Evolutionary conservation across 2,113 vertebrate species (phyloP).

Genomic region (Uria aalge): DNA sequence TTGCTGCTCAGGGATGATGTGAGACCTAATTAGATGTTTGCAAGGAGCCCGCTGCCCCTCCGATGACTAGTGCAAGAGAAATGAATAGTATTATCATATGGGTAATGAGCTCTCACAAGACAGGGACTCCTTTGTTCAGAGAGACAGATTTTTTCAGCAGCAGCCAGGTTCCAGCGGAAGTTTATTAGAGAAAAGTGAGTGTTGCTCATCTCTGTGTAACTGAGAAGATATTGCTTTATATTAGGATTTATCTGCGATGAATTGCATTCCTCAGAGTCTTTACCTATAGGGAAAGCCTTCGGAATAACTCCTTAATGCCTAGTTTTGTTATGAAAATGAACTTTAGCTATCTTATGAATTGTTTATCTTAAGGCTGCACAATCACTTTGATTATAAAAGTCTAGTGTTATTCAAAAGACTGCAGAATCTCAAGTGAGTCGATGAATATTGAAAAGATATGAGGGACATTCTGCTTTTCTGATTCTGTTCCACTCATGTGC

Average conservation of each 20-base stretch:
- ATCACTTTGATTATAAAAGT: slow-evolving; percentile 36
- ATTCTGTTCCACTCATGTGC: neutral
- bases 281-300: slow-evolving; percentile 35
- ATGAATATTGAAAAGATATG: slow-evolving; percentile 43
- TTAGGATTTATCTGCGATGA: slow-evolving; percentile 47
- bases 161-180: neutral
- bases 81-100: slow-evolving; percentile 35
- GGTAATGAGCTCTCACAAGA: slow-evolving; percentile 58
- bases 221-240: slow-evolving; percentile 9
- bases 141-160: neutral
- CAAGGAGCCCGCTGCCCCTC: neutral
- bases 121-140: slow-evolving; percentile 26
- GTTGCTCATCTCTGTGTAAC: slow-evolving; percentile 3
- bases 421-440: slow-evolving; percentile 44
- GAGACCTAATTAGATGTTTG: slow-evolving; percentile 40
- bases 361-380: slow-evolving; percentile 61
- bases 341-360: slow-evolving; percentile 55
- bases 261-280: neutral
- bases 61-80: neutral
- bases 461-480: slow-evolving; percentile 10
- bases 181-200: slow-evolving; percentile 39
- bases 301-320: slow-evolving; percentile 34
- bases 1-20: neutral
- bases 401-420: slow-evolving; percentile 46
- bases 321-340: slow-evolving; percentile 67